Percentiles rank a stretch among this genome's conserved stretches.
These are phyloP conservation scores for human (Homo sapiens) DNA, from an alignment of 2,113 vertebrate species.

Conservation along the genomic window DNA sequence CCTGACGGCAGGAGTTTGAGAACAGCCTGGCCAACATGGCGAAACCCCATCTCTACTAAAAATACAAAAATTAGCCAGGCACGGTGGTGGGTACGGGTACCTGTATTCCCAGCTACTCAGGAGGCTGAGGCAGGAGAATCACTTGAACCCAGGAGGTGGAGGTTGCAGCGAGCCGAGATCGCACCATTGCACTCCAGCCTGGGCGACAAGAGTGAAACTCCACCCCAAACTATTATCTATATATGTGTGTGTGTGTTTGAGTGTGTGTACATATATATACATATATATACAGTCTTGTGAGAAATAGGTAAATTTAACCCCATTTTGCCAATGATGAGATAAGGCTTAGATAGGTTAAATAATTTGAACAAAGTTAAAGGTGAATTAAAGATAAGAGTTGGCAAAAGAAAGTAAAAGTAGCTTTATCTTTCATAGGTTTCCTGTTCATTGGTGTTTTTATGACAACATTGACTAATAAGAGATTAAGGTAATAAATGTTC, in stretches of 20 bases:
- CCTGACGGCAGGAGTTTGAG: too few relatives aligned
- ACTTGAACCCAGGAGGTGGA: too few relatives aligned
- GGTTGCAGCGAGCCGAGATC: too few relatives aligned
- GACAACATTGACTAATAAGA: background rate
- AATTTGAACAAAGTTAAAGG: slow-evolving; percentile 23
- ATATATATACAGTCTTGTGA: background rate
- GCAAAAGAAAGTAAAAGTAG: slow-evolving; percentile 21
- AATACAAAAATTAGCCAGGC: too few relatives aligned
- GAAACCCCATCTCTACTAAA: too few relatives aligned
- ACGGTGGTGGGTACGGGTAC: too few relatives aligned
- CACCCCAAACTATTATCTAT: too few relatives aligned
- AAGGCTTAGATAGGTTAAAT: background rate
- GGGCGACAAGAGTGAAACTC: too few relatives aligned
- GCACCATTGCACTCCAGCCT: too few relatives aligned
- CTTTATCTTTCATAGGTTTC: slow-evolving; percentile 15
- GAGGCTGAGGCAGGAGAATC: too few relatives aligned
- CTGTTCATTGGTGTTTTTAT: background rate
- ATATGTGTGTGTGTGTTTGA: background rate
- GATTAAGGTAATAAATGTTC: slow-evolving; percentile 18
- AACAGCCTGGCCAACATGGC: too few relatives aligned
- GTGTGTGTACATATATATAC: background rate
- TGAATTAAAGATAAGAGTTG: background rate
- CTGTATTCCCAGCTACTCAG: too few relatives aligned
- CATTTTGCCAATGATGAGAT: background rate
- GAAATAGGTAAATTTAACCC: background rate